These are phyloP conservation scores for Drosophila demipolita DNA, from an alignment of 2,888 invertebrate genomes.

Conservation along the genomic window DNA sequence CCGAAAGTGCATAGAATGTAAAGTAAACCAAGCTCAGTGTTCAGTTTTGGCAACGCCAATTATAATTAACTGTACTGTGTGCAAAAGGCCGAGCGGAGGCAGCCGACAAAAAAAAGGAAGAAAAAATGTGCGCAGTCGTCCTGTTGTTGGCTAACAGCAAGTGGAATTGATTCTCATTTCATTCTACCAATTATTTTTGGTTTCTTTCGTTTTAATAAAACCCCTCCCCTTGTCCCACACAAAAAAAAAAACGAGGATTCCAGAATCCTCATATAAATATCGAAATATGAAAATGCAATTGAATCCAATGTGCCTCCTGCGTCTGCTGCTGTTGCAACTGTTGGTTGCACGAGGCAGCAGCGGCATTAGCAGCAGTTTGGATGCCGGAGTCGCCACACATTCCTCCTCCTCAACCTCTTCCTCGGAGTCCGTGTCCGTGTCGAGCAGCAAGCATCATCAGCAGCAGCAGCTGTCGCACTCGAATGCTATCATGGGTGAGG, in stretches of 20 bases:
- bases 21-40: conserved; percentile 8
- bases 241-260: conserved; percentile 2
- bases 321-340: conserved; percentile 27
- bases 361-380: conserved; percentile 30
- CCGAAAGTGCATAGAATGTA: conserved; percentile 41
- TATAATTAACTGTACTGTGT: conserved; percentile 37
- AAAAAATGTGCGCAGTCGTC: conserved; percentile 71
- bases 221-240: not conserved
- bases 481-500: conserved; percentile 83
- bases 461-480: conserved; percentile 77
- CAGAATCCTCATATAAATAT: conserved; percentile 2
- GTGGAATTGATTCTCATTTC: conserved; percentile 73
- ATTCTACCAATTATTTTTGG: conserved; percentile 38
- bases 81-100: conserved; percentile 30
- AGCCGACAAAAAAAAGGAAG: conserved; percentile 27
- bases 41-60: conserved; percentile 54
- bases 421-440: conserved; percentile 10
- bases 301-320: conserved; percentile 41
- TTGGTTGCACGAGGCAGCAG: not conserved
- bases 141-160: conserved; percentile 50
- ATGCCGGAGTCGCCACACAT: conserved; percentile 48
- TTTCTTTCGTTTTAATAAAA: conserved; percentile 14
- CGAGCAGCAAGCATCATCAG: conserved; percentile 64
- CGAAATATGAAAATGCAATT: conserved; percentile 23
- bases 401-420: conserved; percentile 40